Conservation (phyloP, 2,888 invertebrate species). For the Caenorhabditis drosophilae region DNA sequence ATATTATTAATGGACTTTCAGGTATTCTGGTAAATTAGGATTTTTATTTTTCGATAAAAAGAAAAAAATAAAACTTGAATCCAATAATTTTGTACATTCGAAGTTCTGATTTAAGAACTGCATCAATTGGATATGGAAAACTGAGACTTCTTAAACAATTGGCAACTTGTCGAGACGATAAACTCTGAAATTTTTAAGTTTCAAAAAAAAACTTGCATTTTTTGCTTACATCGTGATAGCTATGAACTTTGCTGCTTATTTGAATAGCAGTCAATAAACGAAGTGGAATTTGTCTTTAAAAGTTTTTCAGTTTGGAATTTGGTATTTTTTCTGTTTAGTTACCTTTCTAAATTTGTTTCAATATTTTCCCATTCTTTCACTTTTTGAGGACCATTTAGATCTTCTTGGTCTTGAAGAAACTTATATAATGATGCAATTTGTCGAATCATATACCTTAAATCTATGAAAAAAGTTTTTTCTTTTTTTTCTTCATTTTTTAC, state of each 20-base stretch:
- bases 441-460: conserved; percentile 47
- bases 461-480: conserved; percentile 1
- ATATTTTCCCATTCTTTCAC: conserved; percentile 57
- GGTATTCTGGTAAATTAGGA: conserved; percentile 17
- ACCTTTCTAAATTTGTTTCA: conserved; percentile 54
- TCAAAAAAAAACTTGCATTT: neutral
- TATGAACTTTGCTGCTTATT: conserved; percentile 71
- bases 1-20: conserved; percentile 27
- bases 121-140: conserved; percentile 69
- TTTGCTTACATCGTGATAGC: conserved; percentile 69
- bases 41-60: neutral
- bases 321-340: too few relatives aligned
- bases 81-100: conserved; percentile 48
- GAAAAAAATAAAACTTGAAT: conserved; percentile 9
- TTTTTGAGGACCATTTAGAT: conserved; percentile 21
- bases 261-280: conserved; percentile 71
- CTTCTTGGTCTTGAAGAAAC: conserved; percentile 6
- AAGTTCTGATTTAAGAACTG: conserved; percentile 71
- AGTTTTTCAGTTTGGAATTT: too few relatives aligned
- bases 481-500: conserved; percentile 2
- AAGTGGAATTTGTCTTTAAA: conserved; percentile 70
- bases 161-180: conserved; percentile 65
- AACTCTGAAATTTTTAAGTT: conserved; percentile 57
- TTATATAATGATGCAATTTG: conserved; percentile 36
- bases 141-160: conserved; percentile 68